Percentiles rank a stretch among this genome's conserved stretches.
phyloP scores from a whole-genome alignment of 2,888 invertebrate genomes.

The Sinodicranocentrus sp. region DNA sequence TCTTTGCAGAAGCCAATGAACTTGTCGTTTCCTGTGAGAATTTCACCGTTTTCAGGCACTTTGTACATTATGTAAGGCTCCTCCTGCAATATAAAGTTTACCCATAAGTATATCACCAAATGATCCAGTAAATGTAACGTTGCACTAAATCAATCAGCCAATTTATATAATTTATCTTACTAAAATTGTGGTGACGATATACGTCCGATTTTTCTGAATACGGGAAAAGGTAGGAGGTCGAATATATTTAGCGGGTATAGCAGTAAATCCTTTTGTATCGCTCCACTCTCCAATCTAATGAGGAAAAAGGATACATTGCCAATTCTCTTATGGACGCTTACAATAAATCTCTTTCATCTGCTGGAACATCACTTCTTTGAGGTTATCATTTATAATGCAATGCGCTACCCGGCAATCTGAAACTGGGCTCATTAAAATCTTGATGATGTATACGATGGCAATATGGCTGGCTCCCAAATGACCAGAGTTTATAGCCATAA shows the following conservation, averaged over 20 bases:
- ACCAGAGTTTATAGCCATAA: too few species aligned
- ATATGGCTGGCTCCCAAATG: too few species aligned
- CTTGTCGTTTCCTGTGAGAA: constrained; percentile 85
- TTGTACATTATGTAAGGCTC: constrained; percentile 93
- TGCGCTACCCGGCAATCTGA: too few species aligned
- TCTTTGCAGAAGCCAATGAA: constrained; percentile 91
- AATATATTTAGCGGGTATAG: constrained; percentile 76
- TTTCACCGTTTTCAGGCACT: constrained; percentile 83
- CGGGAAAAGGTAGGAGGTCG: constrained; percentile 74
- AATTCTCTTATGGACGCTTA: not conserved
- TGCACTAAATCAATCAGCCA: too few species aligned
- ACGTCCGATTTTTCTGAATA: constrained; percentile 84
- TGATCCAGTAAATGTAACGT: too few species aligned
- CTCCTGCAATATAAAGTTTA: constrained; percentile 84
- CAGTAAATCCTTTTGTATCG: constrained; percentile 73
- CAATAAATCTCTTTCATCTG: not conserved
- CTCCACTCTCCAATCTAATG: constrained; percentile 76
- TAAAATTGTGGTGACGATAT: constrained; percentile 90
- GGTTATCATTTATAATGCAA: too few species aligned
- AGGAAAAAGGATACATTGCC: not conserved
- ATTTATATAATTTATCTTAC: constrained; percentile 82
- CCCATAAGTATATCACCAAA: too few species aligned
- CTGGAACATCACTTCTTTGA: too few species aligned
- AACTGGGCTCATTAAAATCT: too few species aligned
- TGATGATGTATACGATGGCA: too few species aligned